These are phyloP conservation scores for Coracopsis vasa DNA, from an alignment of 2,113 vertebrate species.

Conservation along the genomic window DNA sequence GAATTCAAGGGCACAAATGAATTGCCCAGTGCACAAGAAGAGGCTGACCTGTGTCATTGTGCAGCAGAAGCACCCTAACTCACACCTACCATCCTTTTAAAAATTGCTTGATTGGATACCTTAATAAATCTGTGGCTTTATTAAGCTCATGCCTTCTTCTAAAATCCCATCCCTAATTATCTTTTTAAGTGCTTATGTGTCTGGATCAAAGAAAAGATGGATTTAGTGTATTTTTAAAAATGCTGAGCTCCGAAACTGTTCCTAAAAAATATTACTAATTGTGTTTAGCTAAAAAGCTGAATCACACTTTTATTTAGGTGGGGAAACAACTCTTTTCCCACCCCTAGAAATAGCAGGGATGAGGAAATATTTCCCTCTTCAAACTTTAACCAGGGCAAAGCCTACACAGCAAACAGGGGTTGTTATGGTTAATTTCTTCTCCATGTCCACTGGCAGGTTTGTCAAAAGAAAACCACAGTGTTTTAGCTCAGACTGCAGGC, in stretches of 20 bases:
- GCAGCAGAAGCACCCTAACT: not conserved
- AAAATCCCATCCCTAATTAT: not conserved
- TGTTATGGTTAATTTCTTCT: not conserved
- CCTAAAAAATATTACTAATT: constrained; percentile 27
- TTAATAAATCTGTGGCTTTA: not conserved
- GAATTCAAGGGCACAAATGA: not conserved
- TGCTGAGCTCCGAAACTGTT: not conserved
- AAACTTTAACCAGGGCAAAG: not conserved
- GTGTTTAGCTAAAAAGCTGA: not conserved
- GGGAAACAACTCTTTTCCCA: not conserved
- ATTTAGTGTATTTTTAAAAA: constrained; percentile 15
- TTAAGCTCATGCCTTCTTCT: not conserved
- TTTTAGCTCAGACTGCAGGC: not conserved
- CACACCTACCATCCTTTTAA: not conserved
- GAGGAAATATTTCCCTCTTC: not conserved
- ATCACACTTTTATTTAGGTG: not conserved
- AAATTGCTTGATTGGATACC: not conserved
- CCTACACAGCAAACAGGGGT: rapidly evolving
- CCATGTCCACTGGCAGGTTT: rapidly evolving
- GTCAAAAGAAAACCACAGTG: not conserved
- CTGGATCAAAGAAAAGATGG: constrained; percentile 41
- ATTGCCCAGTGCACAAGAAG: not conserved
- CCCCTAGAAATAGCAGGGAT: not conserved
- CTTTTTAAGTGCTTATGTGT: not conserved
- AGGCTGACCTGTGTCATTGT: rapidly evolving